Conservation (phyloP, 2,888 invertebrate species). For the Drosophila robusta region DNA sequence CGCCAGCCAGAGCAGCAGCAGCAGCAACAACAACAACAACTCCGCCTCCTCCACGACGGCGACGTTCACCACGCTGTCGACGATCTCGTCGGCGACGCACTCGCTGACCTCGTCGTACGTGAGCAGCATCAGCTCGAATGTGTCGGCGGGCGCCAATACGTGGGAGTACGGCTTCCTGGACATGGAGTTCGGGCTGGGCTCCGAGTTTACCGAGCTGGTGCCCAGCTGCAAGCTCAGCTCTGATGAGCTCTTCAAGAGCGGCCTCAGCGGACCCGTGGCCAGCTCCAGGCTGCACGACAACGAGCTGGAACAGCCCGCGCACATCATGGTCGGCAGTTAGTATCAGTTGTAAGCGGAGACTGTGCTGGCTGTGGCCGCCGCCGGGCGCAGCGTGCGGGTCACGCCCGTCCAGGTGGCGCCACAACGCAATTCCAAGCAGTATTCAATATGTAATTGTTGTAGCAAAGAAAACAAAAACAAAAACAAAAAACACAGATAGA, state of each 20-base stretch:
- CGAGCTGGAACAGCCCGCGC: slow-evolving; percentile 86
- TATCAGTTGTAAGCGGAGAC: slow-evolving; percentile 82
- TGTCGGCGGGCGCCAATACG: slow-evolving; percentile 76
- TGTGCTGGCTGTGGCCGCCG: slow-evolving; percentile 18
- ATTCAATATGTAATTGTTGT: slow-evolving; percentile 59
- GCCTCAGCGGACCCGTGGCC: slow-evolving; percentile 83
- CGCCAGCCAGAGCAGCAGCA: slow-evolving; percentile 30
- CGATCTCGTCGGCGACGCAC: slow-evolving; percentile 83
- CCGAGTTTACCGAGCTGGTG: slow-evolving; percentile 86
- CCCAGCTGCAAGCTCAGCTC: slow-evolving; percentile 87
- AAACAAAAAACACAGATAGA: slow-evolving; percentile 3
- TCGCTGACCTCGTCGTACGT: slow-evolving; percentile 83
- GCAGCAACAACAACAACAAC: too few relatives aligned
- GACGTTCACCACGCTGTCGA: slow-evolving; percentile 83
- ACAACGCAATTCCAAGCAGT: slow-evolving; percentile 67
- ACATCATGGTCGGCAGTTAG: slow-evolving; percentile 87
- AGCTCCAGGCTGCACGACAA: slow-evolving; percentile 83
- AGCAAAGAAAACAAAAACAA: slow-evolving; percentile 20
- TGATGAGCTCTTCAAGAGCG: slow-evolving; percentile 86
- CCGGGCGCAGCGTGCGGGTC: slow-evolving; percentile 63
- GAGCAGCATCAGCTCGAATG: slow-evolving; percentile 78
- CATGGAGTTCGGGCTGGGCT: slow-evolving; percentile 86
- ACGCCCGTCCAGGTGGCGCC: slow-evolving; percentile 36
- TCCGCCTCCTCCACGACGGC: slow-evolving; percentile 72
- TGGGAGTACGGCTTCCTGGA: slow-evolving; percentile 85